phyloP scores from a whole-genome alignment of 2,797 vertebrate genomes.

The Phalanger gymnotis region DNA sequence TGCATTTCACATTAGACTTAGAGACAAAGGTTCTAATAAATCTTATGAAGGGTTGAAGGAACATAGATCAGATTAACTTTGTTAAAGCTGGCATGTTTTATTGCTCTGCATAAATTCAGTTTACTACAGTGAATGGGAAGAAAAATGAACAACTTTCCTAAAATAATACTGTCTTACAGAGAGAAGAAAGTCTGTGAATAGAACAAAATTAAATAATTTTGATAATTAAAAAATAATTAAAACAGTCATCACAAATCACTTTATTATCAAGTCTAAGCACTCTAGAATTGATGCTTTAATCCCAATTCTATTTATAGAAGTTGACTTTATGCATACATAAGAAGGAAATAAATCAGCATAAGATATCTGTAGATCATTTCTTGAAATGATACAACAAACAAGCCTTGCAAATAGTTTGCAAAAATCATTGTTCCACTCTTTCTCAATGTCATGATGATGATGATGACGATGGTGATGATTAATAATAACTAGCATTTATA shows the following conservation, averaged over 20 bases:
- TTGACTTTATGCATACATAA: not conserved
- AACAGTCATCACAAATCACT: not conserved
- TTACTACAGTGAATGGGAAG: slow-evolving; percentile 39
- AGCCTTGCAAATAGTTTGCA: not conserved
- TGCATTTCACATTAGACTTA: slow-evolving; percentile 70
- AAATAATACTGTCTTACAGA: not conserved
- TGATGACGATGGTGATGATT: not conserved
- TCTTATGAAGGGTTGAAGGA: slow-evolving; percentile 71
- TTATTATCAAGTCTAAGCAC: slow-evolving; percentile 1
- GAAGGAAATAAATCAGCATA: not conserved
- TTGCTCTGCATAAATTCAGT: slow-evolving; percentile 58
- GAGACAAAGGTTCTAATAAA: slow-evolving; percentile 78
- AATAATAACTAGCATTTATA: not conserved
- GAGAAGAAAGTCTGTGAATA: slow-evolving; percentile 25
- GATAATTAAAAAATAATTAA: slow-evolving; percentile 13
- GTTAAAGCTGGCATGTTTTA: slow-evolving; percentile 82
- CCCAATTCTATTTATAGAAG: not conserved
- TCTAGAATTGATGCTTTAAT: slow-evolving; percentile 16
- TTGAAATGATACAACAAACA: not conserved
- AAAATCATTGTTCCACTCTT: not conserved
- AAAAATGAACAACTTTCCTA: not conserved
- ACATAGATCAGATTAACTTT: slow-evolving; percentile 76
- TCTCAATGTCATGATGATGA: not conserved
- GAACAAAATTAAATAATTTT: slow-evolving; percentile 40
- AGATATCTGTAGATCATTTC: not conserved